These are phyloP conservation scores for Metacarcinus magister DNA, from an alignment of 2,888 invertebrate genomes.

Conservation along the genomic window DNA sequence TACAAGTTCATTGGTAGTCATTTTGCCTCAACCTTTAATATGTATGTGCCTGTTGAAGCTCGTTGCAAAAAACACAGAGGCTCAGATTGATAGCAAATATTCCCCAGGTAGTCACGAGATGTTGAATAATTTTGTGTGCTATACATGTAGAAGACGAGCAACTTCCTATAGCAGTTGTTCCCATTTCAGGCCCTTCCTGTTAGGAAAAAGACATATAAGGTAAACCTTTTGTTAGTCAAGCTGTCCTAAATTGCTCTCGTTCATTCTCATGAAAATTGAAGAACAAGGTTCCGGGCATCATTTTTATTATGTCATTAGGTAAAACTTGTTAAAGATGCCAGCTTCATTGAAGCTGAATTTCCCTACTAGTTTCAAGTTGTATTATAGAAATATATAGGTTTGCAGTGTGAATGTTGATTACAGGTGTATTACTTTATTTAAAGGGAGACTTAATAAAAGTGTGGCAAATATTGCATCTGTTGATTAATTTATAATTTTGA, in stretches of 20 bases:
- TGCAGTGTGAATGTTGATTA: constrained; percentile 35
- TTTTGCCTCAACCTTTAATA: constrained; percentile 27
- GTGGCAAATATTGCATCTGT: background rate
- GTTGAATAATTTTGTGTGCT: constrained; percentile 49
- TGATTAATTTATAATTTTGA: background rate
- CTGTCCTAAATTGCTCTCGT: constrained; percentile 74
- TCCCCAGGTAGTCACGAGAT: constrained; percentile 27
- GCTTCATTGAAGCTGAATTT: background rate
- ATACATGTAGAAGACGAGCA: constrained; percentile 70
- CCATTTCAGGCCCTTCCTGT: constrained; percentile 79
- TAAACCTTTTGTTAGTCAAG: constrained; percentile 74
- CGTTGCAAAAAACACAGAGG: background rate
- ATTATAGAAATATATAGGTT: background rate
- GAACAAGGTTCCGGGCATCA: constrained; percentile 72
- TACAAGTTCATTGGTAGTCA: background rate
- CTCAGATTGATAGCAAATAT: background rate
- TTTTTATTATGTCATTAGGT: background rate
- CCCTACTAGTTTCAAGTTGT: background rate
- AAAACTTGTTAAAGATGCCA: background rate
- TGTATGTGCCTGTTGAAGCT: background rate
- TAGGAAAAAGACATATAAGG: constrained; percentile 78
- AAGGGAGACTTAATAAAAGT: background rate
- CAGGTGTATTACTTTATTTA: background rate
- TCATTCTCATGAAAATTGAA: constrained; percentile 63
- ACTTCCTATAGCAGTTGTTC: constrained; percentile 77